Percentiles rank a stretch among this genome's conserved stretches.
Evolutionary conservation across 2,113 vertebrate genomes (phyloP).

Genomic region (Dendrocopos noguchii): DNA sequence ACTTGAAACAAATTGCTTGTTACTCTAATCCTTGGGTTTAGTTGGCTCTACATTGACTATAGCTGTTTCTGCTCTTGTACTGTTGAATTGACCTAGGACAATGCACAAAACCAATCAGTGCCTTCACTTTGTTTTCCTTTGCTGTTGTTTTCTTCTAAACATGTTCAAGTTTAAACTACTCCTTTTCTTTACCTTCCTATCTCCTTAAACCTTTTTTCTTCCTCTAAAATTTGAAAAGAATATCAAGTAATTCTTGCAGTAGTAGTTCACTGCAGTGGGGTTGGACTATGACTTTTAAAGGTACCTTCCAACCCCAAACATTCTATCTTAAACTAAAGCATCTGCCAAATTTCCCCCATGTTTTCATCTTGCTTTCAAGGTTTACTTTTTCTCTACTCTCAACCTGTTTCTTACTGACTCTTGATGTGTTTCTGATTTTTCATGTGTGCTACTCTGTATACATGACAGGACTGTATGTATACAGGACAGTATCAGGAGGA

Average conservation of each 20-base stretch:
- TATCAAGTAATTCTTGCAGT: neutral
- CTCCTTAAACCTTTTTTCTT: neutral
- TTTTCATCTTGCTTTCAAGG: neutral
- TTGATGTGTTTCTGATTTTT: neutral
- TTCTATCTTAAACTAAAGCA: neutral
- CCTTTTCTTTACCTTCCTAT: neutral
- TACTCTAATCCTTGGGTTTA: neutral
- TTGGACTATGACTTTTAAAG: neutral
- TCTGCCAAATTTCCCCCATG: neutral
- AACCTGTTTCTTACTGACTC: neutral
- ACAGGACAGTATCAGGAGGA: neutral
- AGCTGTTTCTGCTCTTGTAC: neutral
- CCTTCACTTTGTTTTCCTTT: neutral
- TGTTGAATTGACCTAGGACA: slow-evolving; percentile 2
- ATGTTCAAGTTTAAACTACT: neutral
- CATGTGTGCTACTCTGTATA: neutral
- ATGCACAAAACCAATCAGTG: neutral
- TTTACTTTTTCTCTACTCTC: neutral
- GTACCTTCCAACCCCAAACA: neutral
- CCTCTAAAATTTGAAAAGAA: neutral
- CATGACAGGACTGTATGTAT: neutral
- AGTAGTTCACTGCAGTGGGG: neutral
- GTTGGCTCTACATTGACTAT: neutral
- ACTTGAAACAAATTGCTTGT: neutral
- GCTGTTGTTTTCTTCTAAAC: neutral